A percentile compares a stretch with the other conserved stretches of the same genome.
Evolutionary conservation across 2,888 invertebrate genomes (phyloP).

Genomic region (Trichogramma dendrolimi): DNA sequence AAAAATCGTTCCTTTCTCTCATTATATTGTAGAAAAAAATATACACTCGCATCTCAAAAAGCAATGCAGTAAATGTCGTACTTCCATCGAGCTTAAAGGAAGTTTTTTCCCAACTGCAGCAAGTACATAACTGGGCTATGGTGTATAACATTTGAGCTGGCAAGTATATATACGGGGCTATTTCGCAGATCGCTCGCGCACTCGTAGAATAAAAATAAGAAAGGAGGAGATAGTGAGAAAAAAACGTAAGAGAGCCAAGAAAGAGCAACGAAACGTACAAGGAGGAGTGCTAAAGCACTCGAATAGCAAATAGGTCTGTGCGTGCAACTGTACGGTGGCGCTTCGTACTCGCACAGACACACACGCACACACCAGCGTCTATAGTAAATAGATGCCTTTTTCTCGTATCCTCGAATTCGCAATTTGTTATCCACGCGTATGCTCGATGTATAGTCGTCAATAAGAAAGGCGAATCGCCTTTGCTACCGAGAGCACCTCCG

Average conservation of each 20-base stretch:
- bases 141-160: too few relatives aligned
- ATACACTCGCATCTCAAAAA: too few relatives aligned
- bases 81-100: too few relatives aligned
- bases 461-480: slow-evolving; percentile 8
- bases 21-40: too few relatives aligned
- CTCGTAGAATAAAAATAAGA: not conserved
- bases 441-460: slow-evolving; percentile 14
- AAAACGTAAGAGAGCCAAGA: not conserved
- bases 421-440: slow-evolving; percentile 21
- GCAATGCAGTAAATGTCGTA: too few relatives aligned
- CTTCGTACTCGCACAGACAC: not conserved
- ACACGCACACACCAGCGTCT: not conserved
- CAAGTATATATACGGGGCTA: too few relatives aligned
- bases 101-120: too few relatives aligned
- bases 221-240: not conserved
- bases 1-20: too few relatives aligned
- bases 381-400: not conserved
- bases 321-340: not conserved
- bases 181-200: not conserved
- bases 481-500: too few relatives aligned
- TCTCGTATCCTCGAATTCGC: slow-evolving; percentile 20
- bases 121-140: too few relatives aligned
- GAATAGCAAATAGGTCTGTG: slow-evolving; percentile 41
- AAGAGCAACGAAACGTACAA: slow-evolving; percentile 21
- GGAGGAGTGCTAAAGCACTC: slow-evolving; percentile 30